Conservation (phyloP, 1,140 invertebrate genomes). For the Limonius californicus region DNA sequence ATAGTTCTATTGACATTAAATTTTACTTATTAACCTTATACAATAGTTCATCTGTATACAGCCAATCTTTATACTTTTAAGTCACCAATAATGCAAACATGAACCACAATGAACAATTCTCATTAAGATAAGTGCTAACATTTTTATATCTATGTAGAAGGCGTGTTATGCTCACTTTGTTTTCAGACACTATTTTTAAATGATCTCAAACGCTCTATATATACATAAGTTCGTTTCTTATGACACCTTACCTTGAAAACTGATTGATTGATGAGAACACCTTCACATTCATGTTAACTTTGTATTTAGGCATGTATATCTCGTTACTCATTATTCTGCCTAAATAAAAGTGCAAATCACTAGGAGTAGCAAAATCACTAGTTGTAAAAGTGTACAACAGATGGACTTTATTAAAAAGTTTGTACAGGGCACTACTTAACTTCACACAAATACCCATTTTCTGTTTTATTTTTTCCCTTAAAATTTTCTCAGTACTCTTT, state of each 20-base stretch:
- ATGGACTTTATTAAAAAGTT: conserved; percentile 21
- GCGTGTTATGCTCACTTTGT: too few species aligned
- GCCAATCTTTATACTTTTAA: too few species aligned
- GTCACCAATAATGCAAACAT: too few species aligned
- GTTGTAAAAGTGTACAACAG: conserved; percentile 26
- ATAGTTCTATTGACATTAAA: too few species aligned
- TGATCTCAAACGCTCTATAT: too few species aligned
- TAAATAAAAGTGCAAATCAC: conserved; percentile 21
- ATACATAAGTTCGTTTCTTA: too few species aligned
- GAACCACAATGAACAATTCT: too few species aligned
- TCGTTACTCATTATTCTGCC: not conserved
- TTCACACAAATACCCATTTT: conserved; percentile 20
- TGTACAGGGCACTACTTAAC: not conserved
- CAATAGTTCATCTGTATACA: too few species aligned
- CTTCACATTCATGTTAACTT: conserved; percentile 5
- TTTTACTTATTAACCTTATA: too few species aligned
- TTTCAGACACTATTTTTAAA: too few species aligned
- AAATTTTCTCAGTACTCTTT: conserved; percentile 5
- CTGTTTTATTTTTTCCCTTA: conserved; percentile 15
- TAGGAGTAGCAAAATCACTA: conserved; percentile 5
- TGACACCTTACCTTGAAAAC: conserved; percentile 25
- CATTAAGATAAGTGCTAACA: not conserved
- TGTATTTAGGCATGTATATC: conserved; percentile 18
- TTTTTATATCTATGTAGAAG: too few species aligned
- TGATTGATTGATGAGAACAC: conserved; percentile 21